Evolutionary conservation across 2,113 vertebrate species (phyloP), one percentile per base, ranked within the genome.

Genomic region (Heliornis fulica): DNA sequence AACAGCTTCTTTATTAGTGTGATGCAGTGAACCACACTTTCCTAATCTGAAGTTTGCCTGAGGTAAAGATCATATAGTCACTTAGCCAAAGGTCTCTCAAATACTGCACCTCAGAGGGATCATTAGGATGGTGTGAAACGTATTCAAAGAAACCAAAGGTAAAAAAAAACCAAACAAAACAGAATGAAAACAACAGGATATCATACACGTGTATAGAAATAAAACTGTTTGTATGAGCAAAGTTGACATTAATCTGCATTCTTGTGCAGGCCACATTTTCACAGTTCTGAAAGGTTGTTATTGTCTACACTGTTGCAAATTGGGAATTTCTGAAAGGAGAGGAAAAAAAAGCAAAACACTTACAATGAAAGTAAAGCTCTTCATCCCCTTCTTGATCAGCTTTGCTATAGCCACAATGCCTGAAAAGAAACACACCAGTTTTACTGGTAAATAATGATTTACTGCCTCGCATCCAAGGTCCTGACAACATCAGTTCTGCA

Each of bases 361-460:
- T 99, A 99, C 99, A 99, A 98, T 99, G 99, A 98, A 99, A 99
- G 98, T 99, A 99, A 95, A 99, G 99, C 96, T 99, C 99, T 98
- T 99, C 99, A 93, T 99, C 99, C 77, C 99, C 99, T 98, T 99
- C 99, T 97, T 99, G 99, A 97, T 99, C 99, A 5, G 99, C 99
- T 98, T 99, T 99, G 98, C 99, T 99, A 97, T 99, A 99, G 75
- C 99, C 99, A 95, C 99, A 99, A 95, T 99, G 99, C 96, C 99
- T 99, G 60, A 48, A 97, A 94, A 87, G 82, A 94, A 96, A 82
- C 17, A 53, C 31, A 34, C 63, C 50, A 46, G 45, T 83, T 96
- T 95, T 45, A 93, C 66, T 57, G 13, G 76, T 82, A 97, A 84
- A 88, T 57, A 71, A 74, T 80, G 15, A 87, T 92, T 61, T 89